phyloP scores from a whole-genome alignment of 1,140 invertebrate genomes.

The Scylla paramamosain region DNA sequence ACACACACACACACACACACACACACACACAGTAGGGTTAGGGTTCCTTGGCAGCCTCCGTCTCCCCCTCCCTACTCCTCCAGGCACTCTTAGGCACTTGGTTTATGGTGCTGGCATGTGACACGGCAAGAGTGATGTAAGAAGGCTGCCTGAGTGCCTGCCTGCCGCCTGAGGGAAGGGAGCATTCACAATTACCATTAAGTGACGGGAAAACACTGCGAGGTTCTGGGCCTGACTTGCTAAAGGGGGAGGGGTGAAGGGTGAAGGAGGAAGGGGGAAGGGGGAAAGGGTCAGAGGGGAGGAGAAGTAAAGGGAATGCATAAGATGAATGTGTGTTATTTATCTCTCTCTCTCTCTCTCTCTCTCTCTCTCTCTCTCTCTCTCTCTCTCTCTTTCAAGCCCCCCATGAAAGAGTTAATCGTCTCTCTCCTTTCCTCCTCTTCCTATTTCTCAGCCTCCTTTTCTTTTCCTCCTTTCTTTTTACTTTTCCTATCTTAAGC shows the following conservation, averaged over 20 bases:
- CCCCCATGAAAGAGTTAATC: no score
- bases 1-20: no score
- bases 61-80: background rate
- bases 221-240: background rate
- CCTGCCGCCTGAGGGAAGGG: background rate
- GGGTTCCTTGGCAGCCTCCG: background rate
- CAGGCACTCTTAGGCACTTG: background rate
- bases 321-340: no score
- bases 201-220: background rate
- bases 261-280: background rate
- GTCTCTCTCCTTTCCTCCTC: no score
- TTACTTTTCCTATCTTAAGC: no score
- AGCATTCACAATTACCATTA: background rate
- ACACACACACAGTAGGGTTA: no score
- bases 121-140: background rate
- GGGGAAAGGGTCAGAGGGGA: background rate
- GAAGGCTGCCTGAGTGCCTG: background rate
- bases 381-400: no score
- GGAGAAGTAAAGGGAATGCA: background rate
- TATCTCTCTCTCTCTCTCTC: no score
- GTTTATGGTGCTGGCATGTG: background rate
- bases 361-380: no score
- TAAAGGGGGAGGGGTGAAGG: background rate
- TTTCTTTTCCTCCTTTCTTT: no score
- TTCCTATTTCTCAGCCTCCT: no score